Conservation (phyloP, 2,888 invertebrate genomes). For the Sceliomorpha sp. region DNA sequence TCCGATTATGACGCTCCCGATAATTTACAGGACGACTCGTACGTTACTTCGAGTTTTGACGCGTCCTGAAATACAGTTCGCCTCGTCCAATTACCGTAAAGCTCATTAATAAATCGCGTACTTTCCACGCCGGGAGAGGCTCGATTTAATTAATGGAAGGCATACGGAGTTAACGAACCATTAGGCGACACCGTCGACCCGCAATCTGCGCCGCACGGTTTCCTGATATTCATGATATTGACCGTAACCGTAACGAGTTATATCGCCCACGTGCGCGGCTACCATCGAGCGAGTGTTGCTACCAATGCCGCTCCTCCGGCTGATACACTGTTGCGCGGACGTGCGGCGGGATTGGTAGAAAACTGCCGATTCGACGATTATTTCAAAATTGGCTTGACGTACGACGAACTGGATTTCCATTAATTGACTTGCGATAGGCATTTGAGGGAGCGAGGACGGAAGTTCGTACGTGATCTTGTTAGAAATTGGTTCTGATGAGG, state of each 20-base stretch:
- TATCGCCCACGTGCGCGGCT: conserved; percentile 39
- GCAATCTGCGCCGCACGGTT: conserved; percentile 33
- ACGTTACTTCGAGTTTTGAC: conserved; percentile 19
- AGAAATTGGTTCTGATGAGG: too few relatives aligned
- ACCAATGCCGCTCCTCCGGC: too few relatives aligned
- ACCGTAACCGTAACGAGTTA: conserved; percentile 46
- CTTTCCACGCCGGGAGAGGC: conserved; percentile 20
- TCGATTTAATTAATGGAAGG: conserved; percentile 52
- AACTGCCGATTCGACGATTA: too few relatives aligned
- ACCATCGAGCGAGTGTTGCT: too few relatives aligned
- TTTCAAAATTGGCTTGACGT: too few relatives aligned
- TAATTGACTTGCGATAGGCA: too few relatives aligned
- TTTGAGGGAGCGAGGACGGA: too few relatives aligned
- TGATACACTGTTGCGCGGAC: too few relatives aligned
- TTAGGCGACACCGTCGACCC: conserved; percentile 49
- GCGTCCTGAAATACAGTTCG: conserved; percentile 32
- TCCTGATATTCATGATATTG: conserved; percentile 51
- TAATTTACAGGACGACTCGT: conserved; percentile 23
- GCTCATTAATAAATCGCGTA: conserved; percentile 50
- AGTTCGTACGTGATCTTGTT: too few relatives aligned
- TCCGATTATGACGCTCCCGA: conserved; percentile 23
- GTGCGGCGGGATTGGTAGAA: too few relatives aligned
- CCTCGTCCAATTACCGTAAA: conserved; percentile 47
- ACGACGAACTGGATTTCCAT: too few relatives aligned
- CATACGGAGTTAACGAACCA: conserved; percentile 51